Percentiles rank a stretch among this genome's conserved stretches.
Evolutionary conservation across 2,888 invertebrate species (phyloP).

Genomic region (Hartigia nigra): DNA sequence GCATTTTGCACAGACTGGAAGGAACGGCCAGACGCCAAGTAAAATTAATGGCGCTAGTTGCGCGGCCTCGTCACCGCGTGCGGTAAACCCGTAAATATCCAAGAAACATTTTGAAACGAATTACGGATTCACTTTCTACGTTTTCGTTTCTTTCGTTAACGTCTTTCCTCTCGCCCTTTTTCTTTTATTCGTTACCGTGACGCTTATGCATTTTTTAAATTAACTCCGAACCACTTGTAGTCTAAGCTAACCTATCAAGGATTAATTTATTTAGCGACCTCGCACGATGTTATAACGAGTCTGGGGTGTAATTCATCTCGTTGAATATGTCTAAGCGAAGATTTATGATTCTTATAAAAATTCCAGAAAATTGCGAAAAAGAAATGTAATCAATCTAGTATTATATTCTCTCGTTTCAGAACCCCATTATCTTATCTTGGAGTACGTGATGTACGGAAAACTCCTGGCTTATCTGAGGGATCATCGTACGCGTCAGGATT

Average conservation of each 20-base stretch:
- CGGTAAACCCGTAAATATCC: conserved; percentile 14
- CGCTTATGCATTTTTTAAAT: not conserved
- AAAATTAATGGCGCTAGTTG: not conserved
- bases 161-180: not conserved
- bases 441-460: conserved; percentile 88
- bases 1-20: not conserved
- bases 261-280: not conserved
- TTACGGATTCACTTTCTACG: not conserved
- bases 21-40: not conserved
- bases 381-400: not conserved
- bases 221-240: not conserved
- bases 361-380: not conserved
- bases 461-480: conserved; percentile 80
- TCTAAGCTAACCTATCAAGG: not conserved
- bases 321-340: not conserved
- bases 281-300: not conserved
- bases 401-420: conserved; percentile 69
- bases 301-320: not conserved
- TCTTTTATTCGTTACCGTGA: not conserved
- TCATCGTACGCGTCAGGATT: conserved; percentile 69
- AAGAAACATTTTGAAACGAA: not conserved
- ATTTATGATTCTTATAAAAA: not conserved
- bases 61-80: conserved; percentile 11
- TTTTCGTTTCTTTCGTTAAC: not conserved
- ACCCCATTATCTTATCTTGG: conserved; percentile 85